Percentiles rank a stretch among this genome's conserved stretches.
Conservation (phyloP, 92 coral and sea anemone species). For the Pocillopora meandrina region DNA sequence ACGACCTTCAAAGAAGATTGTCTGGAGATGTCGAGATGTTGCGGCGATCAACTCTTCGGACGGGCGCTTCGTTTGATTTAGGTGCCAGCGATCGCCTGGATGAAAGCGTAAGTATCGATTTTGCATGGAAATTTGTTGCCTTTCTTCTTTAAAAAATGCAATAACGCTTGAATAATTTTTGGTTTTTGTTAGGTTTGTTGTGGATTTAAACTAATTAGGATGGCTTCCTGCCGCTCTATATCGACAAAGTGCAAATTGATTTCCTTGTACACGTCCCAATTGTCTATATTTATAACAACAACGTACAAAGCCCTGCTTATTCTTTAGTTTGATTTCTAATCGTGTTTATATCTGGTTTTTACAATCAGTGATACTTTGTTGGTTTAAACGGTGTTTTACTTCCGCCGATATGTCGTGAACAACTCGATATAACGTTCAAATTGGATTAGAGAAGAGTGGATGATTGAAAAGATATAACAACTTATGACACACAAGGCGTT, state of each 20-base stretch:
- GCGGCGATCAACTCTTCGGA: constrained; percentile 32
- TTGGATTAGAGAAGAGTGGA: constrained; percentile 18
- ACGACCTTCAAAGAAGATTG: constrained; percentile 64
- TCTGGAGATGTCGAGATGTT: constrained; percentile 60
- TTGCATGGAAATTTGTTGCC: background rate
- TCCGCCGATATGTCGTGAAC: constrained; percentile 11
- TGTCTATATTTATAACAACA: constrained; percentile 16
- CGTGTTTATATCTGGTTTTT: constrained; percentile 13
- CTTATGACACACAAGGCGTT: background rate
- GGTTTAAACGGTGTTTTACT: background rate
- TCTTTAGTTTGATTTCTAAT: constrained; percentile 1
- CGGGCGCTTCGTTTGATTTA: constrained; percentile 37
- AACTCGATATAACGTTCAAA: background rate
- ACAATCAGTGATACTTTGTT: background rate
- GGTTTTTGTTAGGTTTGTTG: constrained; percentile 1
- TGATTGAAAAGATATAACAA: constrained; percentile 5
- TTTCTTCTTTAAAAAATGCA: background rate
- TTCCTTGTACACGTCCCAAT: constrained; percentile 14
- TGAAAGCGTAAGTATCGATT: constrained; percentile 36
- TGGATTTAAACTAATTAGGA: constrained; percentile 24
- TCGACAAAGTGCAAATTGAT: constrained; percentile 25
- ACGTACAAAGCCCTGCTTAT: background rate
- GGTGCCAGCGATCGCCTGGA: constrained; percentile 26
- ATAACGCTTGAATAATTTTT: background rate
- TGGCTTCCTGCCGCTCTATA: constrained; percentile 17